Conservation (phyloP, 2,797 vertebrate species). For the Ficedula albicollis region DNA sequence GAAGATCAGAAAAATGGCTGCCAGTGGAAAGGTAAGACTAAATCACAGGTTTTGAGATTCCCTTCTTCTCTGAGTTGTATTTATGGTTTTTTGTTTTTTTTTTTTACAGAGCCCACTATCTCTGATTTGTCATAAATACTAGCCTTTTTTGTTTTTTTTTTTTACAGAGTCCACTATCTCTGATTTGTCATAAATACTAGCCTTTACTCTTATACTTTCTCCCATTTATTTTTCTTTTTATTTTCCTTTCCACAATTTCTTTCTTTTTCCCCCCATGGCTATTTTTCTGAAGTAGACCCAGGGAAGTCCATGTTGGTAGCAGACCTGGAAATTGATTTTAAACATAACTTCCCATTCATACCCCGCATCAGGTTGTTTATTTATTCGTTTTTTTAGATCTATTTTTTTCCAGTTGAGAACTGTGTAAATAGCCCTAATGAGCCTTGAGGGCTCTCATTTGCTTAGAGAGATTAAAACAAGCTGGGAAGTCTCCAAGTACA, state of each 20-base stretch:
- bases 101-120: neutral
- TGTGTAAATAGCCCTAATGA: conserved; percentile 72
- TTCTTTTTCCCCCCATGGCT: neutral
- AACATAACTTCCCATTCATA: conserved; percentile 52
- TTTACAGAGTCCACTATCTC: neutral
- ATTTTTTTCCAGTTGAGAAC: conserved; percentile 71
- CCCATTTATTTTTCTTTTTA: neutral
- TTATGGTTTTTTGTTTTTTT: no score
- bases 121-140: neutral
- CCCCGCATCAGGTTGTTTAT: conserved; percentile 52
- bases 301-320: conserved; percentile 6
- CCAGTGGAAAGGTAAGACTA: neutral
- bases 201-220: neutral
- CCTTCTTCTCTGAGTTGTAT: neutral
- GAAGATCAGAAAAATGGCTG: neutral
- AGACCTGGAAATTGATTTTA: conserved; percentile 28
- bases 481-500: conserved; percentile 33
- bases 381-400: conserved; percentile 68
- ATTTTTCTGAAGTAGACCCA: neutral
- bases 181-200: neutral
- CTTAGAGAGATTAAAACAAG: conserved; percentile 66
- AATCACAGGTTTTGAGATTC: neutral
- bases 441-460: conserved; percentile 73
- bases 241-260: neutral
- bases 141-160: neutral